Evolutionary conservation across 2,113 vertebrate species (phyloP).

Genomic region (Clarias macrocephalus): DNA sequence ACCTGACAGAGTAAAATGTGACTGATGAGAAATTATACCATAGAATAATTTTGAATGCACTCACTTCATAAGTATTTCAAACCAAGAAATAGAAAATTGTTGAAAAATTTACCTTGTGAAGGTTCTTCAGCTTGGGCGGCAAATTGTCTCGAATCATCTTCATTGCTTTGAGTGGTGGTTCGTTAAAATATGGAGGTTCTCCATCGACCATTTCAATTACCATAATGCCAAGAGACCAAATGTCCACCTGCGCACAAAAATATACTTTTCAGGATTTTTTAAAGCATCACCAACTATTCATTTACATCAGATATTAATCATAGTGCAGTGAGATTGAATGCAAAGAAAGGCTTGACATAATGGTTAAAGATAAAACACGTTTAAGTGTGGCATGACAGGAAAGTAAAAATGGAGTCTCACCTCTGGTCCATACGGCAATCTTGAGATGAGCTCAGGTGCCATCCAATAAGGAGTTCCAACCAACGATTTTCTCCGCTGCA

Average conservation of each 20-base stretch:
- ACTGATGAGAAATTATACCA: not conserved
- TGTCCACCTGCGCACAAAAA: slow-evolving; percentile 77
- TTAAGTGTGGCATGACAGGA: not conserved
- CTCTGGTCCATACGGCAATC: slow-evolving; percentile 60
- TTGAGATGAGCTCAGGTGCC: slow-evolving; percentile 60
- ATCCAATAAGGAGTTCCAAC: slow-evolving; percentile 61
- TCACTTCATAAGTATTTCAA: not conserved
- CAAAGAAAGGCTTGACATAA: not conserved
- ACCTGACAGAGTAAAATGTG: slow-evolving; percentile 67
- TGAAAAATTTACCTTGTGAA: slow-evolving; percentile 80
- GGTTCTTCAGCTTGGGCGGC: slow-evolving; percentile 90
- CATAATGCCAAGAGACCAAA: slow-evolving; percentile 97
- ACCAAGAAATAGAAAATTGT: not conserved
- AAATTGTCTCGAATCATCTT: slow-evolving; percentile 97
- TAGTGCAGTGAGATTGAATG: not conserved
- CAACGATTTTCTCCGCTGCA: slow-evolving; percentile 55
- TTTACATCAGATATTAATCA: not conserved
- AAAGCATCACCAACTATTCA: not conserved
- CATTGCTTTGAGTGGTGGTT: slow-evolving; percentile 94
- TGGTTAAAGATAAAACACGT: too few species aligned
- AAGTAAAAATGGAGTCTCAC: slow-evolving; percentile 17
- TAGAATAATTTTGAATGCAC: not conserved
- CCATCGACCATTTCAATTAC: slow-evolving; percentile 98
- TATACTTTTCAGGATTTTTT: not conserved
- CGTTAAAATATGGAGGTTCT: slow-evolving; percentile 94